Conservation (phyloP, 2,888 invertebrate species). For the Chrysolina oricalcia region DNA sequence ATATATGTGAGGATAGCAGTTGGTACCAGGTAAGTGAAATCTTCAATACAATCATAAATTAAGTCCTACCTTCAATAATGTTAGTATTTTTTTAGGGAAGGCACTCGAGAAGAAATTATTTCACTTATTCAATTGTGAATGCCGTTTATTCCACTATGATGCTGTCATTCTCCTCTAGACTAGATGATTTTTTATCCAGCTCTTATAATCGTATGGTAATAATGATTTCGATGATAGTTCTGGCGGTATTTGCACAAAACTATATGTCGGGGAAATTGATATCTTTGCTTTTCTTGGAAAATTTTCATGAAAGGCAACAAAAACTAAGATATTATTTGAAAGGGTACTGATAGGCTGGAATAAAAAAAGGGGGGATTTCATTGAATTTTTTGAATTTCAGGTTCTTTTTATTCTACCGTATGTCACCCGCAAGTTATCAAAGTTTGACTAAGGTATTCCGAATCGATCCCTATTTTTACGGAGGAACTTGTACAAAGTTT, state of each 20-base stretch:
- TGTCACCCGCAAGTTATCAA: conserved; percentile 15
- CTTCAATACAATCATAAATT: no score
- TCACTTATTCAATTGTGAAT: conserved; percentile 39
- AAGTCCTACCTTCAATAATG: no score
- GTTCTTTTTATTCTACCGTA: conserved; percentile 16
- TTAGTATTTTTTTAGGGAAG: not conserved
- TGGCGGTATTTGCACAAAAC: conserved; percentile 34
- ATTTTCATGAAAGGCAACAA: conserved; percentile 13
- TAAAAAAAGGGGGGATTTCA: not conserved
- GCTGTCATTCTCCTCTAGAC: conserved; percentile 32
- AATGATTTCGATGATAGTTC: conserved; percentile 19
- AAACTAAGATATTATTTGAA: conserved; percentile 32
- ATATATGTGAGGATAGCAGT: conserved; percentile 72
- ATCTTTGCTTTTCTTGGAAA: conserved; percentile 24
- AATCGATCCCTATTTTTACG: conserved; percentile 32
- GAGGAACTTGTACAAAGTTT: conserved; percentile 26
- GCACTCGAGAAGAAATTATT: not conserved
- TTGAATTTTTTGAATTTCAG: not conserved
- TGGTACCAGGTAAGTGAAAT: conserved; percentile 69
- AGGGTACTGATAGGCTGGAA: conserved; percentile 2
- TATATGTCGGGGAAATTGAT: conserved; percentile 31
- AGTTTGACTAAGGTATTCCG: conserved; percentile 31
- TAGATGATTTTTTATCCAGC: conserved; percentile 34
- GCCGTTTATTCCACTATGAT: conserved; percentile 6
- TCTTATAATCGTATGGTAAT: conserved; percentile 26